Evolutionary conservation across 2,888 invertebrate species (phyloP).

Genomic region (Asteroscopus sphinx): DNA sequence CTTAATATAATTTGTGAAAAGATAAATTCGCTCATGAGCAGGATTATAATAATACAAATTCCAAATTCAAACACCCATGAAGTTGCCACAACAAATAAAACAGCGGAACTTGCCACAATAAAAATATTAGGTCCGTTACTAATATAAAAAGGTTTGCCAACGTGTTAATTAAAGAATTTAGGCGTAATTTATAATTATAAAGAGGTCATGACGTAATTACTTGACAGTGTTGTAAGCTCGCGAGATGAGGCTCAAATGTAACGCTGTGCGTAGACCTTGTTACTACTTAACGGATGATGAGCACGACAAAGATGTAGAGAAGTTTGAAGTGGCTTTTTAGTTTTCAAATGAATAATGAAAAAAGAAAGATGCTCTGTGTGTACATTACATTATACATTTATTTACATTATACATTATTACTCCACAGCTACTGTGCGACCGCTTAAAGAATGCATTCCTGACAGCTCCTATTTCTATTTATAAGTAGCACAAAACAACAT

Average conservation of each 20-base stretch:
- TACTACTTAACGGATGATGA: conserved; percentile 76
- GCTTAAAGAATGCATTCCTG: too few species aligned
- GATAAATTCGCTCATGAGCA: too few species aligned
- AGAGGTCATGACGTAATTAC: conserved; percentile 59
- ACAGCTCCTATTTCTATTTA: too few species aligned
- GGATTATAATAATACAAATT: conserved; percentile 4
- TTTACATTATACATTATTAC: too few species aligned
- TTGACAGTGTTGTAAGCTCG: conserved; percentile 64
- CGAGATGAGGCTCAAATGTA: conserved; percentile 74
- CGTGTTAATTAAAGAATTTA: conserved; percentile 54
- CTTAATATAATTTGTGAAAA: too few species aligned
- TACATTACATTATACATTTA: too few species aligned
- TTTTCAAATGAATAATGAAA: too few species aligned
- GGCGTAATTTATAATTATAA: conserved; percentile 55
- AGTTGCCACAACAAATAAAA: conserved; percentile 38
- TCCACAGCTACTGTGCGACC: too few species aligned
- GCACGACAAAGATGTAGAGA: conserved; percentile 58
- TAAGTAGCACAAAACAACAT: too few species aligned
- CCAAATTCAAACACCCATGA: conserved; percentile 12
- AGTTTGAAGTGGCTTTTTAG: conserved; percentile 18
- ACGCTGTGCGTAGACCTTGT: conserved; percentile 76
- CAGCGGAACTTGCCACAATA: conserved; percentile 45
- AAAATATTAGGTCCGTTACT: conserved; percentile 43
- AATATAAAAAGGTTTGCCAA: conserved; percentile 55
- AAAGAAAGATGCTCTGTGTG: too few species aligned